Evolutionary conservation across 2,113 vertebrate species (phyloP), one percentile per base, ranked within the genome.

Genomic region (Semicossyphus pulcher): DNA sequence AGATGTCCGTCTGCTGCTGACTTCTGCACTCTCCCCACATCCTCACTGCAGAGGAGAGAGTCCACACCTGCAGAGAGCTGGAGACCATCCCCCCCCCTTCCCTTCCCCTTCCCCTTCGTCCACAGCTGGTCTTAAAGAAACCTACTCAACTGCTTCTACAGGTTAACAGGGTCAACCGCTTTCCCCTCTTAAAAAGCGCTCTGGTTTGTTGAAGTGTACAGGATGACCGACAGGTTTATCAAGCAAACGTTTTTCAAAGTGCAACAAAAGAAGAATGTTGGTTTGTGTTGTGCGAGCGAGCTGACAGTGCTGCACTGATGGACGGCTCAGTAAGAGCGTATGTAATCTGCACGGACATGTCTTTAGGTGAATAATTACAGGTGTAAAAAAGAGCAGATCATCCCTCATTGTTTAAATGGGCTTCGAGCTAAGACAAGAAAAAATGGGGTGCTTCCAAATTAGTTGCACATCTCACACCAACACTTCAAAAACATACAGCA

Each of bases 51-150:
- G 44, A 48, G 23, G 7, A 42, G 56, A 56, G 21, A 0, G 1
- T 36, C 39, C 28, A 68, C 75, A 68, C 54, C 29, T 62, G 41
- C 49, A 51, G 20, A 25, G 41, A 61, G 32, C 11, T 29, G 37
- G 10, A 41, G 8, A 37, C n/a, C n/a, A 20, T 3, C 21, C 36
- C 64, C 7, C 15, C 21, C 29, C 10, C 12, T 18, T 32, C 39
- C 36, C 11, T 31, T 10, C 18, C 16, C 8, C 12, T 5, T 23
- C n/a, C n/a, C n/a, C n/a, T n/a, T n/a, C n/a, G n/a, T n/a, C 26
- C 21, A 51, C 54, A 64, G 52, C 66, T 58, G 59, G 10, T 15
- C 52, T 37, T 45, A 36, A 37, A 42, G 39, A 60, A 32, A 39
- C 3, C 4, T 11, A 18, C 7, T 29, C 8, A 11, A 36, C 44